Evolutionary conservation across 2,888 invertebrate species (phyloP).

Genomic region (Caenorhabditis wallacei): DNA sequence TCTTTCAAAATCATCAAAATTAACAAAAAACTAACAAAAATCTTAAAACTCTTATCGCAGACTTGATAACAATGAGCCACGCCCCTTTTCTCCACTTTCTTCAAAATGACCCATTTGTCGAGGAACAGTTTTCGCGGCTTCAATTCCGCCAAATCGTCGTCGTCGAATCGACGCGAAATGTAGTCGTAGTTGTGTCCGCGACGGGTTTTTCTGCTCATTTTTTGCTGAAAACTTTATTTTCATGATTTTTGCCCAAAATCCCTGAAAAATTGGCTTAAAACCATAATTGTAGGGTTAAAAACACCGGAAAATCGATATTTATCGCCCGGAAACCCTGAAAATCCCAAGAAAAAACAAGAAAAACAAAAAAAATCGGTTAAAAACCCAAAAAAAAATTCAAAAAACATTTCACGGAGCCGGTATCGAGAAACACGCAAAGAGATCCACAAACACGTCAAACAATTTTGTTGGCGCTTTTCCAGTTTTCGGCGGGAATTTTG

Average conservation of each 20-base stretch:
- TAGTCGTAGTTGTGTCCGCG: conserved; percentile 46
- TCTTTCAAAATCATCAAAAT: not conserved
- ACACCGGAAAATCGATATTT: too few relatives aligned
- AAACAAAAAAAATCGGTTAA: not conserved
- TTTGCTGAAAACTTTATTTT: not conserved
- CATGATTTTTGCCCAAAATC: not conserved
- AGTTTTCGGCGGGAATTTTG: not conserved
- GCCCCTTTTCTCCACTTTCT: conserved; percentile 31
- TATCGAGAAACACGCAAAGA: not conserved
- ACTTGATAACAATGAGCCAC: conserved; percentile 31
- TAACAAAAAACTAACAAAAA: conserved; percentile 53
- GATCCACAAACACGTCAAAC: not conserved
- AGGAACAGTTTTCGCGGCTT: conserved; percentile 35
- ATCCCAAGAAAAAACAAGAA: too few relatives aligned
- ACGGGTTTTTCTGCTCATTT: conserved; percentile 15
- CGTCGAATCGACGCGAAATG: not conserved
- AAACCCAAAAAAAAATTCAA: conserved; percentile 1
- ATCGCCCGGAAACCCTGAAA: too few relatives aligned
- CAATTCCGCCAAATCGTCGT: conserved; percentile 3
- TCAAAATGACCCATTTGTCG: conserved; percentile 59
- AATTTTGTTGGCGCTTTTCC: not conserved
- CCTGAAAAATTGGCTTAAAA: not conserved
- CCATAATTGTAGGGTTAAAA: too few relatives aligned
- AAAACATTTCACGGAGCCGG: too few relatives aligned
- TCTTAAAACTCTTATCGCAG: conserved; percentile 27